phyloP scores from a whole-genome alignment of 92 coral and sea anemone genomes.

The Palythoa grandis region DNA sequence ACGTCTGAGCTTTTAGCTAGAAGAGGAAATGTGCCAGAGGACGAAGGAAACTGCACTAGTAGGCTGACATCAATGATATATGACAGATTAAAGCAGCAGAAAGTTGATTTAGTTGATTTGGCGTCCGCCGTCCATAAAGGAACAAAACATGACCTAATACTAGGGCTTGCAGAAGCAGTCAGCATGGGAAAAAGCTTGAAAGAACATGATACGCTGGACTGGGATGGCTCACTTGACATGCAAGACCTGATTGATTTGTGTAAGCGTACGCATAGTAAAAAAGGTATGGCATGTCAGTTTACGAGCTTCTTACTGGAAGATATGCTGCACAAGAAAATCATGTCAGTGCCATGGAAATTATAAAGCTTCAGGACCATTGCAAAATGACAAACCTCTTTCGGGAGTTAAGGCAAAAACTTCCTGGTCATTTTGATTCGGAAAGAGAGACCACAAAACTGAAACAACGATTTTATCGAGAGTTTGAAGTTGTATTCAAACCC shows the following conservation, averaged over 20 bases:
- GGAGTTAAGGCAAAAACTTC: not conserved
- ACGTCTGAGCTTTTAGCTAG: constrained; percentile 1
- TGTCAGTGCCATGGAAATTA: constrained; percentile 29
- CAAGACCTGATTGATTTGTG: constrained; percentile 37
- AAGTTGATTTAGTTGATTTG: no score
- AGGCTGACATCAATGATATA: not conserved
- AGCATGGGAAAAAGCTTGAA: no score
- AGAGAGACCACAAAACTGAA: no score
- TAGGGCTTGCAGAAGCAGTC: no score
- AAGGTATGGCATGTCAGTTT: not conserved
- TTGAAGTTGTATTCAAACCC: no score
- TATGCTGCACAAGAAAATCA: constrained; percentile 7
- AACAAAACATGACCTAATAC: no score
- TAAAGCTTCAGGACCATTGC: constrained; percentile 50
- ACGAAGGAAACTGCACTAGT: not conserved
- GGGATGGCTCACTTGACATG: not conserved
- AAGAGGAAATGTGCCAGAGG: not conserved
- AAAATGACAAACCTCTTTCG: constrained; percentile 9
- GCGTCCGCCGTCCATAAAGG: no score
- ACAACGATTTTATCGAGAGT: no score
- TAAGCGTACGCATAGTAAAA: constrained; percentile 31
- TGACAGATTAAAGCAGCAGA: not conserved
- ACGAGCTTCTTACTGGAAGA: not conserved
- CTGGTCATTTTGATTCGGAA: no score
- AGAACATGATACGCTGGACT: not conserved